Evolutionary conservation across 2,113 vertebrate genomes (phyloP).

Genomic region (Rana temporaria): DNA sequence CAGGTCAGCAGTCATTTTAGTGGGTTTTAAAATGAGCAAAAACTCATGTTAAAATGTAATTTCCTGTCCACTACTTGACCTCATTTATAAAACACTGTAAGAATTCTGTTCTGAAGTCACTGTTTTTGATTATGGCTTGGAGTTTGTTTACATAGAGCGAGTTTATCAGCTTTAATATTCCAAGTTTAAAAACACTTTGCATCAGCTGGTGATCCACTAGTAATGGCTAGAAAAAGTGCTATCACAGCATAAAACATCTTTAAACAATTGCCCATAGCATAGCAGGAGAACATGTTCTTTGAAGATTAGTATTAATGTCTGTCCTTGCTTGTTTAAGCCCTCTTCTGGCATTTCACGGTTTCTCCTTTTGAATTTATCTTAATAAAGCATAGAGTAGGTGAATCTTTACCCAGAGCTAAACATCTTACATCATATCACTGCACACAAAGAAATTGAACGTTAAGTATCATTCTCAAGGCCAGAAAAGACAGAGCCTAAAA

Average conservation of each 20-base stretch:
- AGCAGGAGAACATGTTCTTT: conserved; percentile 17
- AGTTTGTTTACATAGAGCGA: neutral
- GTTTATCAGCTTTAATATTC: conserved; percentile 1
- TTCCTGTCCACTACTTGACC: neutral
- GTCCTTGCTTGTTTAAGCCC: conserved; percentile 51
- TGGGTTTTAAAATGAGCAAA: too few species aligned
- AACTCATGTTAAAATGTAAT: neutral
- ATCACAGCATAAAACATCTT: conserved; percentile 48
- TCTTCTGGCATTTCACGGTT: conserved; percentile 25
- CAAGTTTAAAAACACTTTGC: conserved; percentile 35
- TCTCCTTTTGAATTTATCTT: conserved; percentile 44
- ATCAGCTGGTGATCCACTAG: conserved; percentile 18
- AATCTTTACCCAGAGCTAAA: conserved; percentile 43
- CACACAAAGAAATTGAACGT: conserved; percentile 7
- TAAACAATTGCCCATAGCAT: conserved; percentile 48
- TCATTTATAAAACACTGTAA: conserved; percentile 6
- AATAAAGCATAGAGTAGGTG: conserved; percentile 47
- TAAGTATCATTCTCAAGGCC: conserved; percentile 17
- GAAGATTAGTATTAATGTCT: conserved; percentile 51
- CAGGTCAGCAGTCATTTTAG: too few species aligned
- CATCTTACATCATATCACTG: conserved; percentile 8
- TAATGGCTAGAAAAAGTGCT: conserved; percentile 41
- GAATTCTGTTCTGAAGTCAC: conserved; percentile 3
- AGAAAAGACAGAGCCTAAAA: conserved; percentile 19
- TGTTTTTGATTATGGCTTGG: conserved; percentile 4